These are phyloP conservation scores for Acrocera orbiculus DNA, from an alignment of 2,888 invertebrate species.

Conservation along the genomic window DNA sequence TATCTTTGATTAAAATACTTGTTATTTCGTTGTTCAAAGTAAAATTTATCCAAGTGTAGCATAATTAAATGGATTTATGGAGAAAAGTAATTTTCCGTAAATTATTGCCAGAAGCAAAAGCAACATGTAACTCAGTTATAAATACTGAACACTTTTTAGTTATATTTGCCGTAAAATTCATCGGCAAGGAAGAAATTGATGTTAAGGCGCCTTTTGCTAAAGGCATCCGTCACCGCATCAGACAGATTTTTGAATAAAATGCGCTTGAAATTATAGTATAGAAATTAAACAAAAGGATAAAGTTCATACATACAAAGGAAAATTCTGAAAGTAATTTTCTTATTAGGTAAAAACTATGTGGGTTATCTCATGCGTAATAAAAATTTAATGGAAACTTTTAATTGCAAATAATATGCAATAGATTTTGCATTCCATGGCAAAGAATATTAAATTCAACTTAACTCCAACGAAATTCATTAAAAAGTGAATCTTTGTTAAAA, in stretches of 20 bases:
- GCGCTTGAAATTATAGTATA: conserved; percentile 1
- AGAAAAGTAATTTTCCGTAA: conserved; percentile 7
- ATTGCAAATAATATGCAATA: conserved; percentile 5
- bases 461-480: too few relatives aligned
- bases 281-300: too few relatives aligned
- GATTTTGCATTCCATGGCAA: too few relatives aligned
- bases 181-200: conserved; percentile 3
- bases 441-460: too few relatives aligned
- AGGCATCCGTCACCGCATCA: conserved; percentile 5
- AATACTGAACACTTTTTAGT: neutral
- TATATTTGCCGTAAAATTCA: neutral
- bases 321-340: neutral
- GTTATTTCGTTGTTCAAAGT: conserved; percentile 7
- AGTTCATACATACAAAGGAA: neutral
- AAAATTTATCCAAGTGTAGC: conserved; percentile 6
- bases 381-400: conserved; percentile 5
- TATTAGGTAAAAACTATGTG: too few relatives aligned
- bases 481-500: too few relatives aligned
- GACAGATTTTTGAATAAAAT: conserved; percentile 4
- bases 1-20: conserved; percentile 6
- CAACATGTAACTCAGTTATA: conserved; percentile 4
- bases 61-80: conserved; percentile 8
- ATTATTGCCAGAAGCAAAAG: conserved; percentile 5
- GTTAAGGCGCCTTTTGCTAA: conserved; percentile 4
- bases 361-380: conserved; percentile 8